Percentiles rank a stretch among this genome's conserved stretches.
phyloP scores from a whole-genome alignment of 2,888 invertebrate species.

The Fragum fragum region DNA sequence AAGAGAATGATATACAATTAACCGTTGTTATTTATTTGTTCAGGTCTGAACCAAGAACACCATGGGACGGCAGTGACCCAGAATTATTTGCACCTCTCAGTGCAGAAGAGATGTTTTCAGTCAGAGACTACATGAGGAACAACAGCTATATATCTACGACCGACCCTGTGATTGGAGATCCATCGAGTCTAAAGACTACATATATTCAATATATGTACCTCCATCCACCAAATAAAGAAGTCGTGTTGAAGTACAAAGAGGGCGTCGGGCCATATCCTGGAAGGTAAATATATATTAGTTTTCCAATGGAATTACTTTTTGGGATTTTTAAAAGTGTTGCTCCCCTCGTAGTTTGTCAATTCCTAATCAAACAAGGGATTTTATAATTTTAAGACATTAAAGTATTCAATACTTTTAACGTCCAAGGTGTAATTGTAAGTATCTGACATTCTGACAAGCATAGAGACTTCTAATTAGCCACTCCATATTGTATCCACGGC shows the following conservation, averaged over 20 bases:
- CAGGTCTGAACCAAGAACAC: conserved; percentile 32
- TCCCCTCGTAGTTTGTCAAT: too few species aligned
- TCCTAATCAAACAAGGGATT: too few species aligned
- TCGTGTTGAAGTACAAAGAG: conserved; percentile 37
- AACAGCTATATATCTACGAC: conserved; percentile 44
- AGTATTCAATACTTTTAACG: too few species aligned
- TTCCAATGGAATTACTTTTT: too few species aligned
- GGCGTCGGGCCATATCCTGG: conserved; percentile 46
- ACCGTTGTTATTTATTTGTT: too few species aligned
- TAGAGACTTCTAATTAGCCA: too few species aligned
- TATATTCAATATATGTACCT: conserved; percentile 56
- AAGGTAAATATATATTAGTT: conserved; percentile 23
- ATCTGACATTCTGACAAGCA: too few species aligned
- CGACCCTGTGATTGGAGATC: conserved; percentile 27
- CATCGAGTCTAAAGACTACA: conserved; percentile 55
- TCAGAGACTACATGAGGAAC: conserved; percentile 47
- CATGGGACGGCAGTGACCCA: conserved; percentile 53
- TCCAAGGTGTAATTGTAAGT: too few species aligned
- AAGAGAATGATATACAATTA: too few species aligned
- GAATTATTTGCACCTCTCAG: conserved; percentile 58
- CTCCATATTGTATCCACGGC: too few species aligned
- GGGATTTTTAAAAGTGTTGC: too few species aligned
- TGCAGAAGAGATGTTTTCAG: conserved; percentile 54
- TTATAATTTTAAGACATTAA: too few species aligned
- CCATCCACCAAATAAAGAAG: conserved; percentile 51